A percentile compares a stretch with the other conserved stretches of the same genome.
These are phyloP conservation scores for Rhamnusium bicolor DNA, from an alignment of 2,888 invertebrate species.

Conservation along the genomic window DNA sequence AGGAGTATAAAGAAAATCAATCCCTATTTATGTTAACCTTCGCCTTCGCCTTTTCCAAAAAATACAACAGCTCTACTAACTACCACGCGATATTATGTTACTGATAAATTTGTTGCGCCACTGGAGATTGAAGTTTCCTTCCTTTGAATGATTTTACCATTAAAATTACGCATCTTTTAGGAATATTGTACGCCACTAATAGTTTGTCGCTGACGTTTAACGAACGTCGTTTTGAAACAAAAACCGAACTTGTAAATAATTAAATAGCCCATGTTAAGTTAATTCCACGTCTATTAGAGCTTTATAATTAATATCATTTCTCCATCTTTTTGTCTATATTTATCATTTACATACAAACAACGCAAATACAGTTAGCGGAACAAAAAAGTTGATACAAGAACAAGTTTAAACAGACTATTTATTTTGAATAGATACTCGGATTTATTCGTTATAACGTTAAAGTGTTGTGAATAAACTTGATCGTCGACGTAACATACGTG, in stretches of 20 bases:
- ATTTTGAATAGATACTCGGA: too few species aligned
- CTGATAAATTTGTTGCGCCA: neutral
- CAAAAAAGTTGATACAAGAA: too few species aligned
- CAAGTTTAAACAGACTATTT: too few species aligned
- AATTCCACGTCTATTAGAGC: neutral
- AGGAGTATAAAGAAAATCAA: too few species aligned
- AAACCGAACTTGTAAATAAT: neutral
- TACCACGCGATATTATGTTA: neutral
- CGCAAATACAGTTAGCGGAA: too few species aligned
- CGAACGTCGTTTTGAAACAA: neutral
- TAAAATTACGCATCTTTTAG: neutral
- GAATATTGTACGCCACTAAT: neutral
- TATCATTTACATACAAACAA: too few species aligned
- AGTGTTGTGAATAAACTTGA: neutral
- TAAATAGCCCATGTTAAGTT: neutral
- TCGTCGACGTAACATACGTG: neutral
- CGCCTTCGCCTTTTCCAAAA: too few species aligned
- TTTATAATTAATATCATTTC: too few species aligned
- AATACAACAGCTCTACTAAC: neutral
- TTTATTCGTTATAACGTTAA: neutral
- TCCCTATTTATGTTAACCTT: too few species aligned
- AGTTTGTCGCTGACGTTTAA: neutral
- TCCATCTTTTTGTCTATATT: too few species aligned
- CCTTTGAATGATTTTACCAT: neutral
- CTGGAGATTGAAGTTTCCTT: constrained; percentile 1